Percentiles rank a stretch among this genome's conserved stretches.
These are phyloP conservation scores for Tenthredo mesomela DNA, from an alignment of 2,888 invertebrate genomes.

Conservation along the genomic window DNA sequence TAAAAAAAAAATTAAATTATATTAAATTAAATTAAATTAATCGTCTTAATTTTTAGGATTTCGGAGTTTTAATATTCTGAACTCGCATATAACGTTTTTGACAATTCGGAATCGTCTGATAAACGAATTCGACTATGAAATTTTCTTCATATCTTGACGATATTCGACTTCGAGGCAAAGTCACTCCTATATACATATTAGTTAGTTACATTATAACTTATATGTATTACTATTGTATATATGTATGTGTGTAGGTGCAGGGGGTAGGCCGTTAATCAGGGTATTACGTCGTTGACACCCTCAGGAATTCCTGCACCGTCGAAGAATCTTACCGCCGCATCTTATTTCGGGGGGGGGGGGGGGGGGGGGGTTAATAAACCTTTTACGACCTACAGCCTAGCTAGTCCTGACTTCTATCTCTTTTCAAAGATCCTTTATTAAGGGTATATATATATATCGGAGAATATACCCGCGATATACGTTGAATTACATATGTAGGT, in stretches of 20 bases:
- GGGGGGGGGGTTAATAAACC: constrained; percentile 55
- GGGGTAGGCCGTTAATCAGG: constrained; percentile 60
- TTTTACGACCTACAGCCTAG: constrained; percentile 39
- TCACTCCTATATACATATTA: no score
- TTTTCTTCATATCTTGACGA: no score
- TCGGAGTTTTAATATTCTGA: no score
- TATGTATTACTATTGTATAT: neutral
- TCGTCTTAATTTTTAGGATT: no score
- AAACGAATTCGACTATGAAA: no score
- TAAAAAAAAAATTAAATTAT: no score
- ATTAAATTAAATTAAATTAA: no score
- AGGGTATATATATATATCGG: neutral
- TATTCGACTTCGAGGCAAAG: no score
- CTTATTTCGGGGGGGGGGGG: constrained; percentile 21
- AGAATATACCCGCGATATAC: neutral
- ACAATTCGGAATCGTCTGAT: no score
- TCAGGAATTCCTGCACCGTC: constrained; percentile 38
- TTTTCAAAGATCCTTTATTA: constrained; percentile 25
- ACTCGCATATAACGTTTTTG: no score
- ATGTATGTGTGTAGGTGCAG: neutral
- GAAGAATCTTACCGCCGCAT: constrained; percentile 49
- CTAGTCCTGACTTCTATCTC: constrained; percentile 6
- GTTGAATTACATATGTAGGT: neutral
- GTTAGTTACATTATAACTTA: neutral
- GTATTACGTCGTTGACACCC: constrained; percentile 60